Conservation (phyloP, 2,113 vertebrate genomes). For the Barbus barbus region DNA sequence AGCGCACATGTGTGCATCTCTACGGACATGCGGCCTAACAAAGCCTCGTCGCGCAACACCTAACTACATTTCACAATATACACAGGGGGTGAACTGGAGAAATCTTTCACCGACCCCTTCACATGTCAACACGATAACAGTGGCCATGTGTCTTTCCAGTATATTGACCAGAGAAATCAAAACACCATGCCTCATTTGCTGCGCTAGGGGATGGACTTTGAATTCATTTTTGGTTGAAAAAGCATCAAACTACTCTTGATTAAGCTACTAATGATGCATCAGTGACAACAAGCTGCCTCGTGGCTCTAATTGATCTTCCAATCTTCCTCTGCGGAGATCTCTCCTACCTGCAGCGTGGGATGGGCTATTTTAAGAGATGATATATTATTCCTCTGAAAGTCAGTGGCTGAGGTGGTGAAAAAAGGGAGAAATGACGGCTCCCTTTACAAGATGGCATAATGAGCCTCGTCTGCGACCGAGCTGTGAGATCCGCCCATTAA, state of each 20-base stretch:
- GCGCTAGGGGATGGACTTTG: slow-evolving; percentile 12
- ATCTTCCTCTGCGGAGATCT: slow-evolving; percentile 41
- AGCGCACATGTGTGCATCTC: neutral
- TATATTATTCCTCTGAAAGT: slow-evolving; percentile 64
- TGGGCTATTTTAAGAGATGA: slow-evolving; percentile 52
- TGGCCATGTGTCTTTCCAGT: slow-evolving; percentile 27
- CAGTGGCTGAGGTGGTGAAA: slow-evolving; percentile 58
- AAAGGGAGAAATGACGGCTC: slow-evolving; percentile 29
- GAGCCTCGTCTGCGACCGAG: slow-evolving; percentile 58
- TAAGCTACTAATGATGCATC: slow-evolving; percentile 56
- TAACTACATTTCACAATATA: slow-evolving; percentile 32
- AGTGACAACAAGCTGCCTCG: slow-evolving; percentile 50
- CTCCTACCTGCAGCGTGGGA: slow-evolving; percentile 54
- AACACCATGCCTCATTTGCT: slow-evolving; percentile 34
- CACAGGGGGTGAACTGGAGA: slow-evolving; percentile 22
- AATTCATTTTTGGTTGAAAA: slow-evolving; percentile 35
- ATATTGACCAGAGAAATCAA: slow-evolving; percentile 37
- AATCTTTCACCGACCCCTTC: slow-evolving; percentile 39
- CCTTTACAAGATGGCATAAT: slow-evolving; percentile 62
- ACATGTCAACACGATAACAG: slow-evolving; percentile 32
- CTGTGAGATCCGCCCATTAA: slow-evolving; percentile 72
- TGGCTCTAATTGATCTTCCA: slow-evolving; percentile 50
- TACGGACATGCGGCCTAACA: neutral
- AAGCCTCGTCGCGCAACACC: slow-evolving; percentile 1
- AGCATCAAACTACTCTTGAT: slow-evolving; percentile 50